Evolutionary conservation across 2,113 vertebrate genomes (phyloP), one percentile per base, ranked within the genome.

Genomic region (Microcebus ravelobensis): DNA sequence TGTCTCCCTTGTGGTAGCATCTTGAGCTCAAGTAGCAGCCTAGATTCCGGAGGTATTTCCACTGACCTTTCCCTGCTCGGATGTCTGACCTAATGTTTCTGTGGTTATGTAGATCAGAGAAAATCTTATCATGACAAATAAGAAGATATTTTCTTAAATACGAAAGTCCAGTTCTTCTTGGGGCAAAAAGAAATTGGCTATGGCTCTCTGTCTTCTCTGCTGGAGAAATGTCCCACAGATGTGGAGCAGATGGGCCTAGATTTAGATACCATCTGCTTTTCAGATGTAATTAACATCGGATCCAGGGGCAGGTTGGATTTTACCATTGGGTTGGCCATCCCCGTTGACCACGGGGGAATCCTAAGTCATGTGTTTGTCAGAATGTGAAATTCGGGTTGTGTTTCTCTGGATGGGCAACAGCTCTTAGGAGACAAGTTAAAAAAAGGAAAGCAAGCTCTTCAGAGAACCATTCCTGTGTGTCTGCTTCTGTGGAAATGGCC

Each of bases 91-190:
- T 77, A 97, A 76, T 59, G 52, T 96, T 96, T 95, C 89, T 96
- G 83, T 77, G 90, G 91, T 91, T 92, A 76, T 71, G 36, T 73
- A 97, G 77, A 91, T 90, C 93, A 97, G 71, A 94, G 86, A 91
- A 94, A 96, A 95, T 96, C 82, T 97, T 97, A 96, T 96, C 82
- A 94, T 85, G 91, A 97, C 85, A 94, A 70, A 85, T 71, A 96
- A 97, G 91, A 79, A 93, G 82, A 96, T 98, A 67, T 94, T 96
- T 96, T 96, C 92, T 90, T 93, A 96, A 84, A 76, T 74, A 61
- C 81, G 68, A 25, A 95, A 94, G 89, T 73, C 71, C 39, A 42
- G 5, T 81, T 45, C 97, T 94, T 95, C 71, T 95, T 94, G 87
- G 90, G 92, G 61, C 85, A 90, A 94, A 87, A 81, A 85, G 23